Percentiles rank a stretch among this genome's conserved stretches.
Evolutionary conservation across 2,797 vertebrate genomes (phyloP).

Genomic region (Hozukius guyotensis): DNA sequence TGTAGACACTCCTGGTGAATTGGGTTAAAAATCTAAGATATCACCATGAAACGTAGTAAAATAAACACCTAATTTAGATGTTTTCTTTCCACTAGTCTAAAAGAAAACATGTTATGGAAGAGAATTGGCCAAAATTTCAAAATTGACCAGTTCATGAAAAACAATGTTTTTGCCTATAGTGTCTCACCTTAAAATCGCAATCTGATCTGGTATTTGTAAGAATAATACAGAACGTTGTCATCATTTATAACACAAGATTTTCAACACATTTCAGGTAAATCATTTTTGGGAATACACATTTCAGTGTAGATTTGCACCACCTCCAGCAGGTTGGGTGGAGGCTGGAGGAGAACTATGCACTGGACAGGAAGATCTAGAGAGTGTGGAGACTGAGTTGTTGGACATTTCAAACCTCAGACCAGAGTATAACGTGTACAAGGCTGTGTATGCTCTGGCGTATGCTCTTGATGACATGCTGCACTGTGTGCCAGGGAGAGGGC

Average conservation of each 20-base stretch:
- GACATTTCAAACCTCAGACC: conserved; percentile 61
- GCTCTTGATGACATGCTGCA: conserved; percentile 64
- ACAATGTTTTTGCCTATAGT: too few species aligned
- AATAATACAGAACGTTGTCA: too few species aligned
- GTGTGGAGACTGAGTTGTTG: conserved; percentile 35
- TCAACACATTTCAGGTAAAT: conserved; percentile 17
- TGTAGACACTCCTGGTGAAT: too few species aligned
- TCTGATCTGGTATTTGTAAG: too few species aligned
- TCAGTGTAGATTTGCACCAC: conserved; percentile 46
- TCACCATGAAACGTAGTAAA: too few species aligned
- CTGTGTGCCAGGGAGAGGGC: conserved; percentile 66
- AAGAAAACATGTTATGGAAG: too few species aligned
- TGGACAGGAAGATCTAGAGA: conserved; percentile 45
- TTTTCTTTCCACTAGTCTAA: too few species aligned
- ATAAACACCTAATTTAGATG: too few species aligned
- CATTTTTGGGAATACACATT: conserved; percentile 67
- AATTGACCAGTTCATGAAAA: too few species aligned
- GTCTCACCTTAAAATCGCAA: too few species aligned
- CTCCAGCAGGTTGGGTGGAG: background rate
- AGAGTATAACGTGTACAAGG: conserved; percentile 60
- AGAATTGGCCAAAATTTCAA: too few species aligned
- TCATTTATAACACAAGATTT: background rate
- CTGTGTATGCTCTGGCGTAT: conserved; percentile 76
- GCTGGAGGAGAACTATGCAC: conserved; percentile 42
- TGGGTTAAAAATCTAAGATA: too few species aligned